These are phyloP conservation scores for Scomber colias DNA, from an alignment of 2,113 vertebrate genomes.

Conservation along the genomic window DNA sequence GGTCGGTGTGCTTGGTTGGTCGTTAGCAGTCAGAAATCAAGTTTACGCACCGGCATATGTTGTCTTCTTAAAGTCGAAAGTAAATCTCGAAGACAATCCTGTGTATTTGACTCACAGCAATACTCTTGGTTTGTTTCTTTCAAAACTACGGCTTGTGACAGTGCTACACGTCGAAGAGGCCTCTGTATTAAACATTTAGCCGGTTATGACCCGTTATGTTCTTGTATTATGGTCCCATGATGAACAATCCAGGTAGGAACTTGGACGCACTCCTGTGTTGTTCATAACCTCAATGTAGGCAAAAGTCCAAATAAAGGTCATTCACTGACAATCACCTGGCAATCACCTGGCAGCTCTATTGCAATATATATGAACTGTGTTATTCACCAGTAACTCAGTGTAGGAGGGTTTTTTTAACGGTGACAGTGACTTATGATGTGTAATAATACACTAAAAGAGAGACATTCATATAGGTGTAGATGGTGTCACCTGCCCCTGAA, in stretches of 20 bases:
- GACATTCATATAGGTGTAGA: background rate
- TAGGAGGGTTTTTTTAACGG: no score
- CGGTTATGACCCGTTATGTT: background rate
- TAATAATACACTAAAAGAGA: background rate
- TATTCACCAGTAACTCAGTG: background rate
- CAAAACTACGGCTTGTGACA: background rate
- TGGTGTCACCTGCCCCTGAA: conserved; percentile 62
- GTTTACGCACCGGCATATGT: background rate
- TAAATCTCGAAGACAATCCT: background rate
- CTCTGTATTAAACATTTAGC: background rate
- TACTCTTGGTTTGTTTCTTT: no score
- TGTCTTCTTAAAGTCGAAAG: background rate
- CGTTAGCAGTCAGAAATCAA: background rate
- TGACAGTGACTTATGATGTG: background rate
- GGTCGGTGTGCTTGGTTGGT: background rate
- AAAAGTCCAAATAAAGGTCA: conserved; percentile 74
- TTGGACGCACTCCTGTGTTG: background rate
- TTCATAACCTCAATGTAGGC: conserved; percentile 43
- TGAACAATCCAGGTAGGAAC: background rate
- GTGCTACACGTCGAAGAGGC: background rate
- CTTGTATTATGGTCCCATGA: fast-evolving
- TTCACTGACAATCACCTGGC: conserved; percentile 26
- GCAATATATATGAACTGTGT: background rate
- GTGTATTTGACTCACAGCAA: no score
- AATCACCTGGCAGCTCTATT: background rate